Percentiles rank a stretch among this genome's conserved stretches.
phyloP scores from a whole-genome alignment of 2,113 vertebrate species.

The Leucosticte australis region DNA sequence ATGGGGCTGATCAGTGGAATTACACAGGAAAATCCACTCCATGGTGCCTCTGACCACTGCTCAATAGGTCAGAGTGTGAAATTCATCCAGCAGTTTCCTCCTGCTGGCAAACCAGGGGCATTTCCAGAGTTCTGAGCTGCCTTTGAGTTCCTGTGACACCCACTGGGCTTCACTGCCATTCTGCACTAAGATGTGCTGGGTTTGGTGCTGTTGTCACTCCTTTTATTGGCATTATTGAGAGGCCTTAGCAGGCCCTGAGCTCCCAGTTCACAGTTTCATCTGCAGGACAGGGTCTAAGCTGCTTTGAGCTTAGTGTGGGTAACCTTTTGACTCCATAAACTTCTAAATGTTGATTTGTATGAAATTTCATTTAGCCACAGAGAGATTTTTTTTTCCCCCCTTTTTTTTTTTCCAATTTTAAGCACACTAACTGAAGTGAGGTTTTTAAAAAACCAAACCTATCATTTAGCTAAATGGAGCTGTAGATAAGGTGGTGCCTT shows the following conservation, averaged over 20 bases:
- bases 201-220: accelerated
- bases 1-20: not conserved
- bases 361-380: slow-evolving; percentile 13
- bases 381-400: accelerated
- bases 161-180: not conserved
- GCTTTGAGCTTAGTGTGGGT: not conserved
- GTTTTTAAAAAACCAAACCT: not conserved
- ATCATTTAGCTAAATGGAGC: slow-evolving; percentile 69
- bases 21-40: not conserved
- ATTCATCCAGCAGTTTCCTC: accelerated
- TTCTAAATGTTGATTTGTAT: slow-evolving; percentile 29
- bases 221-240: not conserved
- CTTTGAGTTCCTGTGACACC: not conserved
- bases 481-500: slow-evolving; percentile 69
- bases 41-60: accelerated
- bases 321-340: slow-evolving; percentile 16
- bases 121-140: not conserved
- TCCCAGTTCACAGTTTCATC: not conserved
- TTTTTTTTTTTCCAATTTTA: not conserved
- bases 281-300: not conserved
- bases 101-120: accelerated
- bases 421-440: not conserved
- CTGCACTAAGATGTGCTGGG: not conserved
- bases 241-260: not conserved
- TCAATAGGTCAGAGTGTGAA: not conserved